phyloP scores from a whole-genome alignment of 2,888 invertebrate genomes.

The Eurytoma adleriae region DNA sequence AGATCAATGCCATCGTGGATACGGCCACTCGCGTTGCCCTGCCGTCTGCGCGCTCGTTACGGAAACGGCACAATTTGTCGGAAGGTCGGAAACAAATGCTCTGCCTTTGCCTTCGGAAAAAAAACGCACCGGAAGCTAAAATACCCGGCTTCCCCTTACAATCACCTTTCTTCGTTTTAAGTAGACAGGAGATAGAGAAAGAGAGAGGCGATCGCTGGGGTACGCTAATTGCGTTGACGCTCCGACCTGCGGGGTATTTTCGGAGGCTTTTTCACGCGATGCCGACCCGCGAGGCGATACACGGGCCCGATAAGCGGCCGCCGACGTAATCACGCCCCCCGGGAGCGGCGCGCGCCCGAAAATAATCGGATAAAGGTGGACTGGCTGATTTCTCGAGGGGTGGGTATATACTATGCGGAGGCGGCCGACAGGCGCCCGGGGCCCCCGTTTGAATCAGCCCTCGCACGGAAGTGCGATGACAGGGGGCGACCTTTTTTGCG shows the following conservation, averaged over 20 bases:
- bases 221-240: too few relatives aligned
- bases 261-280: background rate
- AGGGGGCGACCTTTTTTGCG: too few relatives aligned
- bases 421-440: background rate
- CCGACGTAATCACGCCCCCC: background rate
- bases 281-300: background rate
- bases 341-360: background rate
- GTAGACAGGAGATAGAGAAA: too few relatives aligned
- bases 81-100: too few relatives aligned
- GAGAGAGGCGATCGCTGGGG: too few relatives aligned
- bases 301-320: background rate
- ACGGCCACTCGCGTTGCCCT: too few relatives aligned
- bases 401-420: background rate
- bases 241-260: background rate
- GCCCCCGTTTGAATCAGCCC: background rate
- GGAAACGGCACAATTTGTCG: too few relatives aligned
- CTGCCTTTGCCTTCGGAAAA: too few relatives aligned
- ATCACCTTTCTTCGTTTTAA: background rate
- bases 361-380: slow-evolving; percentile 9
- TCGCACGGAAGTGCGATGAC: background rate
- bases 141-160: background rate
- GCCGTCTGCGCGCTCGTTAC: too few relatives aligned
- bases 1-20: too few relatives aligned
- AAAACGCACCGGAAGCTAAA: background rate
- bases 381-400: slow-evolving; percentile 16